Conservation (phyloP, 2,888 invertebrate species). For the Callyntrura sp. region DNA sequence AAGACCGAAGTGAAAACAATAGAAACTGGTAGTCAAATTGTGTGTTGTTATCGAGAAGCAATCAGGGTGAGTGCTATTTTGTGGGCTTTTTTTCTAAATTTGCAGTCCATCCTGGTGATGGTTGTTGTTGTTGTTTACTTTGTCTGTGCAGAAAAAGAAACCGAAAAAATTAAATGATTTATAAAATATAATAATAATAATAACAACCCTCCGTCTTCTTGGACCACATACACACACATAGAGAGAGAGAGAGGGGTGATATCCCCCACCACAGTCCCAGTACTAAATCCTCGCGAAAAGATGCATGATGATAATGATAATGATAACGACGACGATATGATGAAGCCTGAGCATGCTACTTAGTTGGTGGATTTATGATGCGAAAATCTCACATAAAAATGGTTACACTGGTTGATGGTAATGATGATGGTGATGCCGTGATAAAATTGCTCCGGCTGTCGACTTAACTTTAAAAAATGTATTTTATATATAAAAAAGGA, state of each 20-base stretch:
- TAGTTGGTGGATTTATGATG: slow-evolving; percentile 72
- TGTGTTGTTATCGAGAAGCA: no score
- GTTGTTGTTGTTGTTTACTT: neutral
- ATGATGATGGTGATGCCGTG: slow-evolving; percentile 43
- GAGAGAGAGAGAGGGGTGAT: neutral
- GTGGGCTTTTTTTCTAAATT: no score
- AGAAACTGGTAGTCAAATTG: no score
- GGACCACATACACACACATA: neutral
- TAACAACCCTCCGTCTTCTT: neutral
- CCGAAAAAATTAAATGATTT: neutral
- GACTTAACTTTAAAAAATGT: slow-evolving; percentile 47
- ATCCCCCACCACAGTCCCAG: no score
- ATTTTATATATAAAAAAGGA: slow-evolving; percentile 1
- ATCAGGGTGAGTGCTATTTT: no score
- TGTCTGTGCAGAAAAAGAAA: no score
- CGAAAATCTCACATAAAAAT: slow-evolving; percentile 71
- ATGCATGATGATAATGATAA: neutral
- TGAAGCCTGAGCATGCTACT: slow-evolving; percentile 43
- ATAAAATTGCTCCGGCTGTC: slow-evolving; percentile 75
- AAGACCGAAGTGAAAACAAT: no score
- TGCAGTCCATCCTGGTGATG: no score
- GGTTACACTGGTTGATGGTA: slow-evolving; percentile 6
- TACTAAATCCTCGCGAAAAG: no score
- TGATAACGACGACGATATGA: slow-evolving; percentile 4
- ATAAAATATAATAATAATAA: neutral